Percentiles rank a stretch among this genome's conserved stretches.
These are phyloP conservation scores for Myiagra hebetior DNA, from an alignment of 2,113 vertebrate species.

Conservation along the genomic window DNA sequence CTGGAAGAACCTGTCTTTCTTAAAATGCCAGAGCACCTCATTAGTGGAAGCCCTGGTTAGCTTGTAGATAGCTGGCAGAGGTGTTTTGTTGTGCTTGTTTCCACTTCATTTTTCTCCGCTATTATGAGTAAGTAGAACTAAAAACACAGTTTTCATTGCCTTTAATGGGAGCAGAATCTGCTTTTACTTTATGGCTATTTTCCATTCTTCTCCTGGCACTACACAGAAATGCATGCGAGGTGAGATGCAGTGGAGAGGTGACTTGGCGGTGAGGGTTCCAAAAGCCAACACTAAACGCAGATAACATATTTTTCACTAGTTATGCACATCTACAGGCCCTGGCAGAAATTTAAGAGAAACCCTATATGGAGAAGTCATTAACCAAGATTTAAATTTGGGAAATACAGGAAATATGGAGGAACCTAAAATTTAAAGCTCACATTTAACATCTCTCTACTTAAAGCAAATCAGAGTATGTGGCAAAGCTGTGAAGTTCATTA, in stretches of 20 bases:
- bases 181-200: slow-evolving; percentile 44
- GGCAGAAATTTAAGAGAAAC: neutral
- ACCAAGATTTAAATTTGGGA: slow-evolving; percentile 1
- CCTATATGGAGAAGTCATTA: slow-evolving; percentile 40
- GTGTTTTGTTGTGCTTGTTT: slow-evolving; percentile 59
- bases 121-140: slow-evolving; percentile 34
- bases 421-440: neutral
- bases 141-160: slow-evolving; percentile 45
- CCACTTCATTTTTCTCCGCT: slow-evolving; percentile 24
- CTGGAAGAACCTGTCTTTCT: slow-evolving; percentile 36
- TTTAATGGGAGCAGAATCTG: slow-evolving; percentile 37
- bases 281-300: slow-evolving; percentile 5
- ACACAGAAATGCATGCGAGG: neutral
- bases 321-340: neutral
- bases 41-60: slow-evolving; percentile 39
- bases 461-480: neutral
- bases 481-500: neutral
- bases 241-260: neutral
- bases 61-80: slow-evolving; percentile 33
- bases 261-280: neutral
- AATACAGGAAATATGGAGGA: neutral
- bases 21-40: slow-evolving; percentile 49
- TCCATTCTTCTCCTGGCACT: slow-evolving; percentile 23
- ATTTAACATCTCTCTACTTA: neutral
- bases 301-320: slow-evolving; percentile 22